A percentile compares a stretch with the other conserved stretches of the same genome.
These are phyloP conservation scores for Peucedramus taeniatus DNA, from an alignment of 2,113 vertebrate species.

Conservation along the genomic window DNA sequence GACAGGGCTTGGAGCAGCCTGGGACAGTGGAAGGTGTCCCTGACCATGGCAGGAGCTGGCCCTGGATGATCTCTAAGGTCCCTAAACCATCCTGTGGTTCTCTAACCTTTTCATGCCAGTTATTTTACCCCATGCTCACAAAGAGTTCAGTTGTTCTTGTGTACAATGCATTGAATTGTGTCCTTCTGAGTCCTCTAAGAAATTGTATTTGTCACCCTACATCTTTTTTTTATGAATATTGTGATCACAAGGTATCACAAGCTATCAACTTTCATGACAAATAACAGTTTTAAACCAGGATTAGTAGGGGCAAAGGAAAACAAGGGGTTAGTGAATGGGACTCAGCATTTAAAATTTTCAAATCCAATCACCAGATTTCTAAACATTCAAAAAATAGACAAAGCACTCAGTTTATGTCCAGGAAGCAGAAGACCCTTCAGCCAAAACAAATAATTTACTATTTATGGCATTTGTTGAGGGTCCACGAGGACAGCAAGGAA, in stretches of 20 bases:
- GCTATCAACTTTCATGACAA: not conserved
- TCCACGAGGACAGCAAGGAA: not conserved
- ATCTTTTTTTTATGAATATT: not conserved
- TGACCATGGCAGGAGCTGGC: not conserved
- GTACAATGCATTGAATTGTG: fast-evolving
- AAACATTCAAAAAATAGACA: not conserved
- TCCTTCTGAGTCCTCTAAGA: not conserved
- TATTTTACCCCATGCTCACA: not conserved
- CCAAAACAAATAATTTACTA: not conserved
- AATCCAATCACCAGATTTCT: not conserved
- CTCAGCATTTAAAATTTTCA: not conserved
- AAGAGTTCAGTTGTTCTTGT: not conserved
- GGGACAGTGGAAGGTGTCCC: not conserved
- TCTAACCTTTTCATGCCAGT: too few relatives aligned
- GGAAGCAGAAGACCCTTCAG: not conserved
- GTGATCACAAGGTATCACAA: not conserved
- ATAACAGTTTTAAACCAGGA: not conserved
- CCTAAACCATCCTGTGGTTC: not conserved
- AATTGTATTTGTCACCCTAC: not conserved
- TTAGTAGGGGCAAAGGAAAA: not conserved
- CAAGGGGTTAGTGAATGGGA: not conserved
- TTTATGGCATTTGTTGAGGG: not conserved
- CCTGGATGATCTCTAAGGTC: not conserved
- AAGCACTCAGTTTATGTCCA: not conserved
- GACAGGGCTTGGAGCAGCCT: fast-evolving